These are phyloP conservation scores for Bradypodion pumilum DNA, from an alignment of 2,797 vertebrate species.

Conservation along the genomic window DNA sequence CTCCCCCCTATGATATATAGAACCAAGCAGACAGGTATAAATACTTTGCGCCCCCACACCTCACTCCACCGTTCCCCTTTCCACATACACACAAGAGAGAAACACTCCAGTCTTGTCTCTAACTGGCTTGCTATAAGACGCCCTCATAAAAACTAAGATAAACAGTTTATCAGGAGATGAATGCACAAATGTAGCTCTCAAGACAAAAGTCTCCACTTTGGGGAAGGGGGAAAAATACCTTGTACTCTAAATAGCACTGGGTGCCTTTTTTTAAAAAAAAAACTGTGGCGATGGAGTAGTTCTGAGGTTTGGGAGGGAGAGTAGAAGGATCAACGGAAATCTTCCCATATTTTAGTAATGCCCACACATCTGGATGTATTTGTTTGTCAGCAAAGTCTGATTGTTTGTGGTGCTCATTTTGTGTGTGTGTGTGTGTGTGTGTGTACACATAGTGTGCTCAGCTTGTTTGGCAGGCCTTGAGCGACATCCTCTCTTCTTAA, in stretches of 20 bases:
- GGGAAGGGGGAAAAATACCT: slow-evolving; percentile 40
- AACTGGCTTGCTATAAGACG: slow-evolving; percentile 78
- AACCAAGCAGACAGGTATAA: slow-evolving; percentile 70
- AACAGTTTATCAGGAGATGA: slow-evolving; percentile 85
- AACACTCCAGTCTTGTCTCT: slow-evolving; percentile 82
- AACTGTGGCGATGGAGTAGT: neutral
- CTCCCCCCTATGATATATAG: slow-evolving; percentile 70
- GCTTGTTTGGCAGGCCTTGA: no score
- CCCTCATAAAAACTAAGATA: slow-evolving; percentile 87
- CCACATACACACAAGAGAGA: slow-evolving; percentile 51
- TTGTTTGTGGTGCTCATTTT: no score
- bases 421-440: no score
- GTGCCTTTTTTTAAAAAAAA: slow-evolving; percentile 12
- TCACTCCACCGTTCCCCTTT: slow-evolving; percentile 38
- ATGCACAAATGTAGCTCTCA: slow-evolving; percentile 73
- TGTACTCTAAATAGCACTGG: slow-evolving; percentile 15
- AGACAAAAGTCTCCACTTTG: slow-evolving; percentile 77
- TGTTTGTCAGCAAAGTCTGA: neutral
- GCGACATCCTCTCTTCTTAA: no score
- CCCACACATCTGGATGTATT: neutral
- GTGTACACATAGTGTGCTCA: no score
- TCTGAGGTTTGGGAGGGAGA: neutral
- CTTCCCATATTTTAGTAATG: neutral
- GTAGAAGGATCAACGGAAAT: slow-evolving; percentile 17
- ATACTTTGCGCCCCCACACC: slow-evolving; percentile 61